phyloP scores from a whole-genome alignment of 2,113 vertebrate species.

The Synchiropus splendidus region DNA sequence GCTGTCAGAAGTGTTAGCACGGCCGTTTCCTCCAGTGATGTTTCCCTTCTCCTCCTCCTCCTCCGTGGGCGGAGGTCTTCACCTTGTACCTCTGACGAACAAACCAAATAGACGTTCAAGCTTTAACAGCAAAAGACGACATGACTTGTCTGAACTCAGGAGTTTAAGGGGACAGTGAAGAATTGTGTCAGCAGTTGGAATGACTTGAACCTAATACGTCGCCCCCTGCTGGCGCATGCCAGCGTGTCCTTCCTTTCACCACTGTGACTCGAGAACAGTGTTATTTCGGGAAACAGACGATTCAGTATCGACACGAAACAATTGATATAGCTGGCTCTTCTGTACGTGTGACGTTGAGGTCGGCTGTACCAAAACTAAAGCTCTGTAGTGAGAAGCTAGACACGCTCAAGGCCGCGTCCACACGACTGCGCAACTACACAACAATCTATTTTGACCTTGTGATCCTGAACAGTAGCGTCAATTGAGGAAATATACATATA shows the following conservation, averaged over 20 bases:
- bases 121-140: slow-evolving; percentile 37
- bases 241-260: neutral
- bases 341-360: no score
- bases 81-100: slow-evolving; percentile 3
- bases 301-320: no score
- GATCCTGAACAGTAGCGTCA: no score
- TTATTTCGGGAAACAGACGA: no score
- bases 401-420: no score
- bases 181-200: slow-evolving; percentile 16
- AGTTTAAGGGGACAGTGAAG: slow-evolving; percentile 25
- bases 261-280: neutral
- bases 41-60: no score
- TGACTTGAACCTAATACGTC: slow-evolving; percentile 33
- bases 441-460: no score
- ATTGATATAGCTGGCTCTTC: slow-evolving; percentile 8
- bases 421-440: no score
- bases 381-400: no score
- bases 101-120: slow-evolving; percentile 58
- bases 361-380: neutral
- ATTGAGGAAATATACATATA: no score
- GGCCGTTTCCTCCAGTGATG: neutral
- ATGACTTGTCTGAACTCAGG: slow-evolving; percentile 55
- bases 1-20: neutral
- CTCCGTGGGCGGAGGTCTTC: neutral
- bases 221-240: neutral